phyloP scores from a whole-genome alignment of 1,140 invertebrate genomes.

The Aphelinus certus region DNA sequence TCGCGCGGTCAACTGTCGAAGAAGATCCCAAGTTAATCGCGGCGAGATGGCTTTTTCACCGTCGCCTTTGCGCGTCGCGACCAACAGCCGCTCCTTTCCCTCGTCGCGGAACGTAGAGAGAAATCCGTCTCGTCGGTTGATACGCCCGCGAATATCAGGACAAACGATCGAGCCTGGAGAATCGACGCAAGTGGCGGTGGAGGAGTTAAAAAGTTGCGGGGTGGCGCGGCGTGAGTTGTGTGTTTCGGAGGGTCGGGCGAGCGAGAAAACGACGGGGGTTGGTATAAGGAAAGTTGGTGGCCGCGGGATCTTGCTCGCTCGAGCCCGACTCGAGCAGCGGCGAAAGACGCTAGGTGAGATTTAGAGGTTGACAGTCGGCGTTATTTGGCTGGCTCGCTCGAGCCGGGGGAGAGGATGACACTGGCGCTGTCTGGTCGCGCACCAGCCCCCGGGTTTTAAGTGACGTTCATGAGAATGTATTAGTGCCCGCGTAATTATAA shows the following conservation, averaged over 20 bases:
- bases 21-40: too few species aligned
- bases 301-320: too few species aligned
- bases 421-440: conserved; percentile 21
- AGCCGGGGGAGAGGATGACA: conserved; percentile 27
- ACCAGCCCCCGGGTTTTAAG: conserved; percentile 43
- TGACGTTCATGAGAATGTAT: conserved; percentile 57
- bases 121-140: too few species aligned
- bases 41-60: too few species aligned
- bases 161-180: neutral
- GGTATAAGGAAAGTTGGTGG: conserved; percentile 9
- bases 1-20: too few species aligned
- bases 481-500: conserved; percentile 52
- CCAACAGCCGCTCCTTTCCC: too few species aligned
- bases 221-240: conserved; percentile 4
- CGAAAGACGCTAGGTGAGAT: conserved; percentile 42
- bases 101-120: too few species aligned
- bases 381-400: conserved; percentile 33
- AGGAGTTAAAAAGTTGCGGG: neutral
- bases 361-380: conserved; percentile 43
- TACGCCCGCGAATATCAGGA: too few species aligned
- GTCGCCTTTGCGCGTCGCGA: too few species aligned
- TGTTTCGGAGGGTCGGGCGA: neutral
- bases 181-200: neutral
- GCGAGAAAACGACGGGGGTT: conserved; percentile 14
- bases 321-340: neutral